phyloP scores from a whole-genome alignment of 1,140 invertebrate genomes.

The Cyphomyrmex costatus region DNA sequence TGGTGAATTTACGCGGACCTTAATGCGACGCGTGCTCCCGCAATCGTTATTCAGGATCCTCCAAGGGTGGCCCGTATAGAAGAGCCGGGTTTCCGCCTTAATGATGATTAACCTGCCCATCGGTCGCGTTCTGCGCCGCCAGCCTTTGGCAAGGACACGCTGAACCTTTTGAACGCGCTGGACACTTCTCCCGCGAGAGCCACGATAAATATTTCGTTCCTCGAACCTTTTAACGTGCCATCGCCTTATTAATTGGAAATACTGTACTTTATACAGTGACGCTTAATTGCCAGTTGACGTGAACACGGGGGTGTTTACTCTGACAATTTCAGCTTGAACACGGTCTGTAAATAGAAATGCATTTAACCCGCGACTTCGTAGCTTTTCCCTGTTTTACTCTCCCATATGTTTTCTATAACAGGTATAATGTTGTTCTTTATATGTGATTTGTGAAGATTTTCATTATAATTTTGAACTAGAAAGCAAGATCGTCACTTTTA shows the following conservation, averaged over 20 bases:
- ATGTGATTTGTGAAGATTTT: background rate
- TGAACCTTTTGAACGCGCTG: slow-evolving; percentile 28
- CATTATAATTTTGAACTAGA: background rate
- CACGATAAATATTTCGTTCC: slow-evolving; percentile 59
- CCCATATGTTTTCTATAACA: background rate
- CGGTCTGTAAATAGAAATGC: slow-evolving; percentile 23
- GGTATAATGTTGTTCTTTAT: background rate
- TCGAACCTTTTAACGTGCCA: slow-evolving; percentile 39
- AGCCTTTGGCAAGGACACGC: slow-evolving; percentile 65
- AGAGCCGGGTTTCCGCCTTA: slow-evolving; percentile 70
- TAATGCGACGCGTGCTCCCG: slow-evolving; percentile 66
- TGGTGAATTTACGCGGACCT: slow-evolving; percentile 67
- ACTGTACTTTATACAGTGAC: slow-evolving; percentile 55
- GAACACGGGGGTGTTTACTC: slow-evolving; percentile 50
- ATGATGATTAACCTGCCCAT: slow-evolving; percentile 77
- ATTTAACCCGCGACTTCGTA: background rate
- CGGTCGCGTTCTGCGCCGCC: slow-evolving; percentile 62
- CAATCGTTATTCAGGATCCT: slow-evolving; percentile 76
- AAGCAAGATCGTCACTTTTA: background rate
- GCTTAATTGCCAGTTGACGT: slow-evolving; percentile 54
- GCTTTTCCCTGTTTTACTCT: background rate
- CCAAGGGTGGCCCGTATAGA: slow-evolving; percentile 57
- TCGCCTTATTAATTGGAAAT: slow-evolving; percentile 32
- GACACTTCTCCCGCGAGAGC: slow-evolving; percentile 9
- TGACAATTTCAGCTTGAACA: slow-evolving; percentile 38